These are phyloP conservation scores for Lophochroa leadbeateri DNA, from an alignment of 2,113 vertebrate genomes.

Conservation along the genomic window DNA sequence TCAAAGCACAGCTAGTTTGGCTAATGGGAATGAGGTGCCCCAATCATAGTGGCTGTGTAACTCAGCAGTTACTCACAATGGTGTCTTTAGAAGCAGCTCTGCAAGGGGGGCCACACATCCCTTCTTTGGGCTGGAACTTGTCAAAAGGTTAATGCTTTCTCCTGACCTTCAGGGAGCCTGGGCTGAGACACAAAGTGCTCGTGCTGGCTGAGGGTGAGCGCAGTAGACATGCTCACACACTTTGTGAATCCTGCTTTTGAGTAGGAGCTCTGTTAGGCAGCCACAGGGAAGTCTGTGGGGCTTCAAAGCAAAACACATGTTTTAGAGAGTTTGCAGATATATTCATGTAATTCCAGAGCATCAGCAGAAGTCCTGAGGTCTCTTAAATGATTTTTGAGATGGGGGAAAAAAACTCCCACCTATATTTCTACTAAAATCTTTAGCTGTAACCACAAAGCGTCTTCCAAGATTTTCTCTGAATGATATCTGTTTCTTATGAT, in stretches of 20 bases:
- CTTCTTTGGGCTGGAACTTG: background rate
- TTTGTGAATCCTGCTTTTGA: background rate
- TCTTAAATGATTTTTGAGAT: background rate
- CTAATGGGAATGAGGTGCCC: background rate
- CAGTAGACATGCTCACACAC: background rate
- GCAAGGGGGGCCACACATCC: background rate
- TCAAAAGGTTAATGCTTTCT: background rate
- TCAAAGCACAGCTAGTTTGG: background rate
- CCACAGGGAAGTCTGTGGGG: background rate
- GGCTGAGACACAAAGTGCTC: background rate
- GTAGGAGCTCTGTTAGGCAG: background rate
- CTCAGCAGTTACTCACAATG: rapidly evolving
- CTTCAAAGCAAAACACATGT: background rate
- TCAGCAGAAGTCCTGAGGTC: background rate
- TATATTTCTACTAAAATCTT: background rate
- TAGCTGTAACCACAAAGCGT: background rate
- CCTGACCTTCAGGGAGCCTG: background rate
- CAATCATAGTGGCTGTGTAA: background rate
- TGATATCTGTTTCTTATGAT: background rate
- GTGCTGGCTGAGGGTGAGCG: background rate
- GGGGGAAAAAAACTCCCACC: background rate
- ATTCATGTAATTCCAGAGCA: background rate
- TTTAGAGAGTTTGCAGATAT: background rate
- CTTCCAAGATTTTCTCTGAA: background rate
- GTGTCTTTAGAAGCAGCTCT: background rate